Evolutionary conservation across 2,797 vertebrate species (phyloP).

Genomic region (Agapornis canus): DNA sequence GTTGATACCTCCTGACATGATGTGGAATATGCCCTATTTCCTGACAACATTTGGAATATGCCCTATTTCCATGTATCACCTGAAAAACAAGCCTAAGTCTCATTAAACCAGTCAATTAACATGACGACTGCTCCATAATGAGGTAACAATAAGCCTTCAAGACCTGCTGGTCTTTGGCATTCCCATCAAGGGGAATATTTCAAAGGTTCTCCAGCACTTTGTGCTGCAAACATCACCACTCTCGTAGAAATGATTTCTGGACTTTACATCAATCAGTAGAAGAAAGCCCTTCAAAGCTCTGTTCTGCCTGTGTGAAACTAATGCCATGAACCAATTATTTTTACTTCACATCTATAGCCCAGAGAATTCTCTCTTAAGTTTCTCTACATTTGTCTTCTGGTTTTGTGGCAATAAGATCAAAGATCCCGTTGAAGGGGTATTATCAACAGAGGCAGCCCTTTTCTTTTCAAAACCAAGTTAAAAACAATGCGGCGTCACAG

Average conservation of each 20-base stretch:
- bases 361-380: neutral
- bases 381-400: neutral
- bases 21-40: too few relatives aligned
- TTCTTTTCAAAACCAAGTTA: neutral
- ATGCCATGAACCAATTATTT: neutral
- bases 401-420: neutral
- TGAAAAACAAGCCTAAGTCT: neutral
- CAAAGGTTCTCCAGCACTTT: neutral
- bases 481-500: neutral
- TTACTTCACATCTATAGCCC: neutral
- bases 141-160: neutral
- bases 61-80: fast-evolving
- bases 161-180: neutral
- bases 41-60: neutral
- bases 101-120: neutral
- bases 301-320: neutral
- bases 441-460: neutral
- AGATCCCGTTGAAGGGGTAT: neutral
- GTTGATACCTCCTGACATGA: neutral
- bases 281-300: neutral
- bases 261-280: neutral
- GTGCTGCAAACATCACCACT: neutral
- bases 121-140: neutral
- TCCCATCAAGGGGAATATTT: neutral
- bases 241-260: neutral